Conservation (phyloP, 2,888 invertebrate species). For the Synanthedon formicaeformis region DNA sequence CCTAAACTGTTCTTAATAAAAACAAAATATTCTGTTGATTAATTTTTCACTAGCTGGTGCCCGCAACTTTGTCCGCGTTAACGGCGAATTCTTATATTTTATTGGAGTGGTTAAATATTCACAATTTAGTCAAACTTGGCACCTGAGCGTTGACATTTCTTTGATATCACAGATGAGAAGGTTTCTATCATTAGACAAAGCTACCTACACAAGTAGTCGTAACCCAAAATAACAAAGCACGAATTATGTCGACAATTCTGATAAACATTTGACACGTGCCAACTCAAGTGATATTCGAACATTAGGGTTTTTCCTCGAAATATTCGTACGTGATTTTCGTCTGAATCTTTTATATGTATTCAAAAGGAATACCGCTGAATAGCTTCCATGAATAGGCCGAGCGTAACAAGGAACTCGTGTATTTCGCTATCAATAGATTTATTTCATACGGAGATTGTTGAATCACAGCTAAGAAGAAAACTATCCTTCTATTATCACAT, state of each 20-base stretch:
- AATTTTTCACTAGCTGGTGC: constrained; percentile 6
- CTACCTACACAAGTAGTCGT: no score
- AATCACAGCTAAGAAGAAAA: no score
- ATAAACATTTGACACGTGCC: constrained; percentile 25
- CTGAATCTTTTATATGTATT: not conserved
- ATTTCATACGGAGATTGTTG: no score
- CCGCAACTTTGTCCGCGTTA: constrained; percentile 1
- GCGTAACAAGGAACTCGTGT: not conserved
- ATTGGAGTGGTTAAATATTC: no score
- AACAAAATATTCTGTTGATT: no score
- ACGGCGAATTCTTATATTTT: no score
- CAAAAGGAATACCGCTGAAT: not conserved
- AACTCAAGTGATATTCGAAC: constrained; percentile 29
- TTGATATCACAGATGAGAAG: no score
- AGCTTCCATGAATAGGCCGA: not conserved
- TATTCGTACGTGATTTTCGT: constrained; percentile 1
- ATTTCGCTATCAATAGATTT: constrained; percentile 10
- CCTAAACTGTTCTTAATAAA: no score
- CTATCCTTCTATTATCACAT: no score
- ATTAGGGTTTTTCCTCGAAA: constrained; percentile 15
- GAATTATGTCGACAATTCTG: not conserved
- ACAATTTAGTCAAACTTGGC: no score
- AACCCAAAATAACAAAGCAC: constrained; percentile 2
- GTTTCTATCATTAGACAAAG: no score
- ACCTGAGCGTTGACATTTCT: no score